These are phyloP conservation scores for Tricholauxania praeusta DNA, from an alignment of 2,888 invertebrate genomes.

Conservation along the genomic window DNA sequence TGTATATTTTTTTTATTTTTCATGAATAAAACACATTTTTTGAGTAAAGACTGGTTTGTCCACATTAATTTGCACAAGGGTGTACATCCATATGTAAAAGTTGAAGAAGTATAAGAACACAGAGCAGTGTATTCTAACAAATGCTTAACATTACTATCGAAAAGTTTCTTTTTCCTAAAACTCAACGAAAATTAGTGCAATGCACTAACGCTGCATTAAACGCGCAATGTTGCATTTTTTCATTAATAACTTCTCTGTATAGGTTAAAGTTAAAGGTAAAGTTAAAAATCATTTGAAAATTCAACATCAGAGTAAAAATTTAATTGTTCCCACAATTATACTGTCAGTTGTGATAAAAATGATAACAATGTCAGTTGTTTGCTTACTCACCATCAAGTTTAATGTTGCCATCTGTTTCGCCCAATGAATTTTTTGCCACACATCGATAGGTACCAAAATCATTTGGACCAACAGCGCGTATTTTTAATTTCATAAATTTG, in stretches of 20 bases:
- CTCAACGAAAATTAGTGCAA: not conserved
- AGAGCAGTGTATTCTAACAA: too few species aligned
- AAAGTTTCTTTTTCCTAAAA: not conserved
- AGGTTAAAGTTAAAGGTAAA: too few species aligned
- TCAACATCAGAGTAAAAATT: not conserved
- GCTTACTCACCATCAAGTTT: slow-evolving; percentile 83
- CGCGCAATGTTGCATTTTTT: too few species aligned
- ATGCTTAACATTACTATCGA: too few species aligned
- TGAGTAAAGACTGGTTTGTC: too few species aligned
- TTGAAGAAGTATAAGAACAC: not conserved
- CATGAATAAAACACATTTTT: too few species aligned
- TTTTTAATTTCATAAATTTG: slow-evolving; percentile 91
- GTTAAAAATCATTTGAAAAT: not conserved
- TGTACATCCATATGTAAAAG: too few species aligned
- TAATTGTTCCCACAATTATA: not conserved
- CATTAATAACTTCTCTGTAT: too few species aligned
- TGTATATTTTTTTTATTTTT: too few species aligned
- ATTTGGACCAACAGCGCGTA: slow-evolving; percentile 80
- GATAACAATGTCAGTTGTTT: not conserved
- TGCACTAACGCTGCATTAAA: not conserved
- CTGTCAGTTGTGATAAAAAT: not conserved
- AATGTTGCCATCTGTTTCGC: slow-evolving; percentile 90
- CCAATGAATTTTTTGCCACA: slow-evolving; percentile 91
- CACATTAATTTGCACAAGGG: too few species aligned
- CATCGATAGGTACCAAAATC: slow-evolving; percentile 93